Percentiles rank a stretch among this genome's conserved stretches.
These are phyloP conservation scores for Eupithecia abbreviata DNA, from an alignment of 2,888 invertebrate species.

Conservation along the genomic window DNA sequence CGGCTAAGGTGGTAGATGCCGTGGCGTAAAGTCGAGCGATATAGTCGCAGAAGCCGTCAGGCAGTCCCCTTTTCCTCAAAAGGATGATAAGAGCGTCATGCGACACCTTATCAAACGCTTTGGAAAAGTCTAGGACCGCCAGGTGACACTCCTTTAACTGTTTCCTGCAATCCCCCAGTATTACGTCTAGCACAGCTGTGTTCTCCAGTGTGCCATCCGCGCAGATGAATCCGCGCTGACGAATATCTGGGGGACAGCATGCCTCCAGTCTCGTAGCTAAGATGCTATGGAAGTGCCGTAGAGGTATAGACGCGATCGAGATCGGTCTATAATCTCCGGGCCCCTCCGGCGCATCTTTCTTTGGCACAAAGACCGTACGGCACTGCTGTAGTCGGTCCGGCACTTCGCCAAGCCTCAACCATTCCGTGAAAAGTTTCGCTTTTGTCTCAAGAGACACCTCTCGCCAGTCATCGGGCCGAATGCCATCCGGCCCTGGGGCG, in stretches of 20 bases:
- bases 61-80: conserved; percentile 56
- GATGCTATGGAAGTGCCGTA: conserved; percentile 33
- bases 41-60: conserved; percentile 50
- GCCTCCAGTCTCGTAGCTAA: conserved; percentile 43
- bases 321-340: neutral
- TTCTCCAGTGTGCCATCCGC: no score
- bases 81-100: conserved; percentile 32
- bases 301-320: no score
- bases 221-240: conserved; percentile 31
- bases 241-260: conserved; percentile 44
- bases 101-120: no score
- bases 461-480: neutral
- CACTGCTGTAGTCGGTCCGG: neutral
- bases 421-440: neutral
- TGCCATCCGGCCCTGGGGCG: neutral
- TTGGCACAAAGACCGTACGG: neutral
- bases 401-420: neutral
- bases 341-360: neutral
- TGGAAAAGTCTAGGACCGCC: no score
- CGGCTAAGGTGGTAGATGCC: conserved; percentile 43
- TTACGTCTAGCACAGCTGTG: no score
- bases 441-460: neutral
- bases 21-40: conserved; percentile 51
- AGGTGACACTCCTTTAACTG: no score
- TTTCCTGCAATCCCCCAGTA: no score